Evolutionary conservation across 2,797 vertebrate species (phyloP).

Genomic region (Ispidina lecontei): DNA sequence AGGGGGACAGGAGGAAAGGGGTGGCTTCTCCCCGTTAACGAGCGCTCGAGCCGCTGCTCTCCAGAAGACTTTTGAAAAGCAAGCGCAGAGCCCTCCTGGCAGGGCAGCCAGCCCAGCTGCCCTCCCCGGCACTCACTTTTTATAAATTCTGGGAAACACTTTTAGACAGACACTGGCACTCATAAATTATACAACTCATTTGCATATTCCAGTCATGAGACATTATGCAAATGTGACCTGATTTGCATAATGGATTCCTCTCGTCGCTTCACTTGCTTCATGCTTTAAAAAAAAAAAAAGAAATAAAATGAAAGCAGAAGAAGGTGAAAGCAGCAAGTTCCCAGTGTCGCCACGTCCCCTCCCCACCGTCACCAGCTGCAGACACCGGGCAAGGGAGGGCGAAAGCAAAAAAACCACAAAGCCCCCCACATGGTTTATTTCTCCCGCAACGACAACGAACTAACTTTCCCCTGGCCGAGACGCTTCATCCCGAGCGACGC

Average conservation of each 20-base stretch:
- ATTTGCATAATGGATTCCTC: constrained; percentile 98
- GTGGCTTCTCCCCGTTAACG: background rate
- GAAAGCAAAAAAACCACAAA: constrained; percentile 22
- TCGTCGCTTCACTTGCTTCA: constrained; percentile 90
- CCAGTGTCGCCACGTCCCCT: constrained; percentile 44
- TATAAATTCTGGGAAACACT: constrained; percentile 92
- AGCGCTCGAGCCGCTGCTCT: constrained; percentile 17
- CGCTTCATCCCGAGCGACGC: background rate
- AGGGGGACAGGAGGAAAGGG: background rate
- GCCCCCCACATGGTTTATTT: constrained; percentile 12
- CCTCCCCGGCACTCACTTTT: constrained; percentile 78
- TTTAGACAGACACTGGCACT: constrained; percentile 90
- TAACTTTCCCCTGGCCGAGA: constrained; percentile 41
- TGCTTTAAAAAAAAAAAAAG: constrained; percentile 83
- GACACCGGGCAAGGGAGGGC: background rate
- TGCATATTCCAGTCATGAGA: constrained; percentile 95
- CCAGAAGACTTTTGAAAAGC: constrained; percentile 57
- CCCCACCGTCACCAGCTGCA: background rate
- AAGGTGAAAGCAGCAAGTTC: constrained; percentile 70
- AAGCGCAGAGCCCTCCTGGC: constrained; percentile 51
- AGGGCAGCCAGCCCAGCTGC: constrained; percentile 63
- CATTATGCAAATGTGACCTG: constrained; percentile 93
- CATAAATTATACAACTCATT: constrained; percentile 97
- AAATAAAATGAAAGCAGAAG: constrained; percentile 77
- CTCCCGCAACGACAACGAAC: constrained; percentile 22